A percentile compares a stretch with the other conserved stretches of the same genome.
Conservation (phyloP, 1,140 invertebrate species). For the Epicauta chinensis region DNA sequence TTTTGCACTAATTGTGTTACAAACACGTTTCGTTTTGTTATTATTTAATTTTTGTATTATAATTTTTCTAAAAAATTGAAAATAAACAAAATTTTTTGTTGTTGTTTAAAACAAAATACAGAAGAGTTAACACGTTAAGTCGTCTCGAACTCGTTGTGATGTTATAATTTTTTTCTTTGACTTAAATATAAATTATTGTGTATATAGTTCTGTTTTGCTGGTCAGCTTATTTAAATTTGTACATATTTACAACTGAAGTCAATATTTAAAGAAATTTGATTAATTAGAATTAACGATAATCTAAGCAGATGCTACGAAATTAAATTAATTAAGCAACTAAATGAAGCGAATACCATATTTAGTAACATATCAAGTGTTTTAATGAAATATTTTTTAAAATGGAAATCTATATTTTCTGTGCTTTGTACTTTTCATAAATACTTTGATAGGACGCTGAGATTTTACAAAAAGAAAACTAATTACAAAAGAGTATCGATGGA, state of each 20-base stretch:
- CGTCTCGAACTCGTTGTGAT: conserved; percentile 9
- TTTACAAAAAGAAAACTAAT: too few species aligned
- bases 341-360: conserved; percentile 16
- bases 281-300: conserved; percentile 8
- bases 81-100: conserved; percentile 6
- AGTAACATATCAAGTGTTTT: conserved; percentile 22
- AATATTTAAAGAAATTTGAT: conserved; percentile 17
- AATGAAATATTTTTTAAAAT: conserved; percentile 7
- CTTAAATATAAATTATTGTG: background rate
- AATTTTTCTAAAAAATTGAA: background rate
- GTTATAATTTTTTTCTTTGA: conserved; percentile 1
- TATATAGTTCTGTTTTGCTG: conserved; percentile 8
- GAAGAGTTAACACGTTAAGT: background rate
- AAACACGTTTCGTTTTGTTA: conserved; percentile 5
- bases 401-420: conserved; percentile 19
- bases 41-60: conserved; percentile 15
- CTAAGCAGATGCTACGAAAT: conserved; percentile 17
- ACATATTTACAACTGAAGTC: conserved; percentile 16
- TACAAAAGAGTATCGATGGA: background rate
- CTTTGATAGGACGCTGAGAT: conserved; percentile 9
- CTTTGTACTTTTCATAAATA: conserved; percentile 21
- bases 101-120: background rate
- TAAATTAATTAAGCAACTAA: conserved; percentile 3
- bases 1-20: conserved; percentile 14
- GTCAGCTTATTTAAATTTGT: conserved; percentile 3